Evolutionary conservation across 1,140 invertebrate genomes (phyloP).

Genomic region (Macrobrachium rosenbergii): DNA sequence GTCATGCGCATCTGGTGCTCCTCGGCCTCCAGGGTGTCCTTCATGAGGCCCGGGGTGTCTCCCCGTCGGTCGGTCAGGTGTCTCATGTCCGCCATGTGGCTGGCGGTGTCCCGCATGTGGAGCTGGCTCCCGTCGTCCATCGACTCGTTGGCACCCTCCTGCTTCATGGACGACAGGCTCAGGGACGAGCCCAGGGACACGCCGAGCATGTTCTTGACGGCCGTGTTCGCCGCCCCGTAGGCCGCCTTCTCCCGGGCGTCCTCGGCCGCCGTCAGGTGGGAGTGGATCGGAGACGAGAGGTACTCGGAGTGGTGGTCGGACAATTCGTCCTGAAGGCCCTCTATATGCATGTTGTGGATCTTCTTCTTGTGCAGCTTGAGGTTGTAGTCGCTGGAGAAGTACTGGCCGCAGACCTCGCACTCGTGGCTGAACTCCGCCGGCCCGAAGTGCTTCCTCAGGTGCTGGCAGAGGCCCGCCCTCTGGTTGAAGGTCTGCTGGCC

Average conservation of each 20-base stretch:
- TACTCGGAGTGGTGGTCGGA: constrained; percentile 51
- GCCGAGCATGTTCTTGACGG: constrained; percentile 65
- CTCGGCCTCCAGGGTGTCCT: constrained; percentile 50
- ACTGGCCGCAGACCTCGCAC: constrained; percentile 61
- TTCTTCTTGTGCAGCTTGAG: constrained; percentile 65
- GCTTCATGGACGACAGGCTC: constrained; percentile 61
- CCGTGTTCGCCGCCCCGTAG: constrained; percentile 60
- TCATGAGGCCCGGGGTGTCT: constrained; percentile 43
- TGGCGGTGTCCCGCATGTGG: constrained; percentile 44
- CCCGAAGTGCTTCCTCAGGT: constrained; percentile 65
- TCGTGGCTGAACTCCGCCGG: constrained; percentile 64
- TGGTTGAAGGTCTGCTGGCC: constrained; percentile 70
- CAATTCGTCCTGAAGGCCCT: constrained; percentile 55
- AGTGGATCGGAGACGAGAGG: constrained; percentile 50
- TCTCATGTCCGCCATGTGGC: constrained; percentile 58
- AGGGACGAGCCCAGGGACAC: constrained; percentile 54
- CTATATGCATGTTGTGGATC: constrained; percentile 63
- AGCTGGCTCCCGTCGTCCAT: constrained; percentile 58
- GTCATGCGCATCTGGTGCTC: constrained; percentile 50
- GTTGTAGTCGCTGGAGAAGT: constrained; percentile 64
- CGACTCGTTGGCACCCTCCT: constrained; percentile 55
- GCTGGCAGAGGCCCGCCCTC: constrained; percentile 63
- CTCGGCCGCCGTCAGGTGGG: constrained; percentile 39
- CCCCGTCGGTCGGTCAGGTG: constrained; percentile 58
- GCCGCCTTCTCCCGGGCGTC: constrained; percentile 56